Base-by-base conservation (phyloP, 2,888 invertebrate genomes). In the Tridacna crocea region DNA sequence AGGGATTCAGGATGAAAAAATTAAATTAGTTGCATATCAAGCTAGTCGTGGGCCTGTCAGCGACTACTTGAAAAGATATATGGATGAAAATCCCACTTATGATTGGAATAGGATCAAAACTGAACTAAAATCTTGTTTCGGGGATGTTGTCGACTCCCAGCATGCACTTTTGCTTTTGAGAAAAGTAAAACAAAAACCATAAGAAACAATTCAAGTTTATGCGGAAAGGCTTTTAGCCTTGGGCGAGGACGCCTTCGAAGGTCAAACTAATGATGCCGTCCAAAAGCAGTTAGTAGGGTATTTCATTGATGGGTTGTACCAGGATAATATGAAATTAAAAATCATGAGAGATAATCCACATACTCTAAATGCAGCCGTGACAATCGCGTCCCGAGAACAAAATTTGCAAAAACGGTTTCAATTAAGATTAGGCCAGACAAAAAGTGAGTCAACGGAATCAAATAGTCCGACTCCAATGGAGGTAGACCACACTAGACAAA, bases 101-200 rank as follows among this genome's bases (percentile, higher is more conserved):
- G 26, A 51, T n/a, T 81, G 66, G 61, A 46, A 58, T 22, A 19
- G 15, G n/a, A 70, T 81, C 6, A 72, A 77, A 58, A 60, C 15
- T 27, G 76, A 72, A 17, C 47, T 76, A n/a, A 77, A 58, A 68
- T n/a, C 15, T 24, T 48, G 77, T 17, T 83, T 83, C 36, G 80
- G 72, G 19, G 80, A 80, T n/a, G 58, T 83, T 24, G 70, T 66
- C 13, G 83, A 83, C 47, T 73, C 65, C 36, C 83, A 83, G 17
- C 66, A 75, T 55, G 83, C 83, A 46, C 19, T 83, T 1, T 47
- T 73, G 11, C 36, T 80, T 0, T 72, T 83, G 24, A 65, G 80
- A n/a, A 36, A 8, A n/a, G 22, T 12, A 80, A 83, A 24, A 70
- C 51, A 27, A 70, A 77, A 17, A 72, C 79, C 22, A 65, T n/a